Evolutionary conservation across 2,797 vertebrate species (phyloP), one percentile per base, ranked within the genome.

Genomic region (Centropyge bicolor): DNA sequence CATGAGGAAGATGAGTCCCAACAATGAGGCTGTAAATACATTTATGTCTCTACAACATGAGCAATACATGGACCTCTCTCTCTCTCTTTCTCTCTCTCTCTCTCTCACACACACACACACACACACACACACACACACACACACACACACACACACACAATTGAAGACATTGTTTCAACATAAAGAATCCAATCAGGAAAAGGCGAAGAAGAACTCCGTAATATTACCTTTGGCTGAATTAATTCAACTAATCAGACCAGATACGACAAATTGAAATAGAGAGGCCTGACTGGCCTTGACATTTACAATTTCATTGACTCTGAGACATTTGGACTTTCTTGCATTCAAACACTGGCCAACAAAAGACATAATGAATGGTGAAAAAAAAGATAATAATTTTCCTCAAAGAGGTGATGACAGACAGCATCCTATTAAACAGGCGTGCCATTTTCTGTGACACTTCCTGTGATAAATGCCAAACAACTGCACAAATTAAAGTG

Each of bases 231-330:
- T 64, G 57, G 60, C 68, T 77, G 31, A 81, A 83, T 79, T 24
- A 84, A 78, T 80, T 88, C 49, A 83, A 76, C 86, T 75, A 83
- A 79, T 87, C 78, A 74, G 68, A 76, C 31, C 45, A 66, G 55
- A 85, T 69, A 73, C 74, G 59, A 75, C 71, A 38, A 81, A 76
- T n/a, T 69, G 63, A 83, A 72, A 74, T 3, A n/a, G 46, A 52
- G 61, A 45, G 22, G 56, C 35, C 74, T 81, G 76, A 86, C 71
- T 79, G 78, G 54, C 73, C 63, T 62, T 84, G 85, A 86, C 88
- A 92, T 92, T 91, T 87, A 82, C 51, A 43, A 54, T 81, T 85
- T 84, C 62, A 82, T 48, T 57, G 60, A 88, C 43, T 81, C 55
- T 60, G 63, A 73, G 68, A 62, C 57, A 56, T 75, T 76, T 83